These are phyloP conservation scores for Pomacea maculata DNA, from an alignment of 1,140 invertebrate species.

Conservation along the genomic window DNA sequence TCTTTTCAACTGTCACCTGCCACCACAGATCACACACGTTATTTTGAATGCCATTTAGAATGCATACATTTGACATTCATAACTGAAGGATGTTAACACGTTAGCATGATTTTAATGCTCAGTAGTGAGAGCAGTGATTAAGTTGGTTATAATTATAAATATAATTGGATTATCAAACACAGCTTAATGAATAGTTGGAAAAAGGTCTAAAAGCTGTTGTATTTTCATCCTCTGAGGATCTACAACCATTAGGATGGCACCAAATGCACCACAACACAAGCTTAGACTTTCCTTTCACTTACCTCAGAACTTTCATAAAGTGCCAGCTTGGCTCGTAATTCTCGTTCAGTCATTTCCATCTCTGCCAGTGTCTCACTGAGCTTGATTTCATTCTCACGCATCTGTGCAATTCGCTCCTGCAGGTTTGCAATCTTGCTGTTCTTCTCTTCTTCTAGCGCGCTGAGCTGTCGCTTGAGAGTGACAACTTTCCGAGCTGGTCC, in stretches of 20 bases:
- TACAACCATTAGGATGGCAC: too few species aligned
- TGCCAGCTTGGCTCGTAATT: slow-evolving; percentile 44
- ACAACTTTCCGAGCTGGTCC: not conserved
- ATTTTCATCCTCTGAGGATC: too few species aligned
- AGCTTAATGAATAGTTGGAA: too few species aligned
- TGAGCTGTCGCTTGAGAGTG: slow-evolving; percentile 47
- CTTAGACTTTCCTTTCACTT: not conserved
- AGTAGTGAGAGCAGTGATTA: too few species aligned
- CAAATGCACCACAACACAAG: too few species aligned
- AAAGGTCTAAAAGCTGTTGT: too few species aligned
- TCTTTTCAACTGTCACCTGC: slow-evolving; percentile 41
- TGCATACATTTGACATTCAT: too few species aligned
- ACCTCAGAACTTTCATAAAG: slow-evolving; percentile 41
- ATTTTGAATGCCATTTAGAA: too few species aligned
- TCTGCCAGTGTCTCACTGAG: slow-evolving; percentile 53
- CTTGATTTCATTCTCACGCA: slow-evolving; percentile 52
- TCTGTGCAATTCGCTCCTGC: slow-evolving; percentile 46
- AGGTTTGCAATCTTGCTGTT: slow-evolving; percentile 50
- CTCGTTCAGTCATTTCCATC: slow-evolving; percentile 47
- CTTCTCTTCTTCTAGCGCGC: slow-evolving; percentile 45
- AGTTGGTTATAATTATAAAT: too few species aligned
- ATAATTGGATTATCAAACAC: too few species aligned
- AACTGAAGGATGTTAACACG: too few species aligned
- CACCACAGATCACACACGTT: not conserved
- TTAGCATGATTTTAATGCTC: too few species aligned